Percentiles rank a stretch among this genome's conserved stretches.
phyloP scores from a whole-genome alignment of 2,888 invertebrate genomes.

The Thymelicus acteon region DNA sequence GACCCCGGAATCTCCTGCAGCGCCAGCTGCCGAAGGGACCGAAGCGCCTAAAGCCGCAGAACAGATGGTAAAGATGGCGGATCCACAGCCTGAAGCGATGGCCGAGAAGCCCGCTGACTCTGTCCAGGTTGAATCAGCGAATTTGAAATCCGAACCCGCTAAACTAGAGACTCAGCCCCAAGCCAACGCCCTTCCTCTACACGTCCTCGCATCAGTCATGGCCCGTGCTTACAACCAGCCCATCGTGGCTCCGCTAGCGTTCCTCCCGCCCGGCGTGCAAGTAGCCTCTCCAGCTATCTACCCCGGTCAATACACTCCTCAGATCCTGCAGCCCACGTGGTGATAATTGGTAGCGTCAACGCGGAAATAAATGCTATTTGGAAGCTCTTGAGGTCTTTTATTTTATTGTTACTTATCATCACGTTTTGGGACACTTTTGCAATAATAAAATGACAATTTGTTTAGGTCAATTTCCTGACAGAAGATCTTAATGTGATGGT shows the following conservation, averaged over 20 bases:
- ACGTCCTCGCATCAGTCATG: neutral
- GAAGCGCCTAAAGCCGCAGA: conserved; percentile 4
- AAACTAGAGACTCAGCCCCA: conserved; percentile 33
- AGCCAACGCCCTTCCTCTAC: neutral
- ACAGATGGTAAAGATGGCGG: conserved; percentile 25
- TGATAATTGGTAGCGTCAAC: conserved; percentile 18
- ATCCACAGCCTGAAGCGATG: conserved; percentile 37
- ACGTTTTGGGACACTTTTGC: no score
- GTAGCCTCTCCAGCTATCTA: conserved; percentile 35
- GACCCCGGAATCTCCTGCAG: conserved; percentile 30
- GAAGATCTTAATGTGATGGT: no score
- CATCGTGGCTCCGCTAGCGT: conserved; percentile 38
- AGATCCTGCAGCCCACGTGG: conserved; percentile 41
- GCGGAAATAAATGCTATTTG: conserved; percentile 40
- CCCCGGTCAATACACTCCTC: conserved; percentile 30
- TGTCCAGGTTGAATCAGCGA: conserved; percentile 34
- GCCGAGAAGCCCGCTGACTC: conserved; percentile 36
- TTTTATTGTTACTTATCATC: neutral
- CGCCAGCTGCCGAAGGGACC: neutral
- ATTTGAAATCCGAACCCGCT: conserved; percentile 36
- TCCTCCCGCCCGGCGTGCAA: conserved; percentile 43
- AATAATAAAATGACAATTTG: no score
- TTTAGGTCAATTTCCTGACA: no score
- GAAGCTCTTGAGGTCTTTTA: conserved; percentile 22
- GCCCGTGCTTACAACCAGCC: conserved; percentile 39